Base-by-base conservation (phyloP, 2,888 invertebrate genomes). In the Diadegma fenestrale region DNA sequence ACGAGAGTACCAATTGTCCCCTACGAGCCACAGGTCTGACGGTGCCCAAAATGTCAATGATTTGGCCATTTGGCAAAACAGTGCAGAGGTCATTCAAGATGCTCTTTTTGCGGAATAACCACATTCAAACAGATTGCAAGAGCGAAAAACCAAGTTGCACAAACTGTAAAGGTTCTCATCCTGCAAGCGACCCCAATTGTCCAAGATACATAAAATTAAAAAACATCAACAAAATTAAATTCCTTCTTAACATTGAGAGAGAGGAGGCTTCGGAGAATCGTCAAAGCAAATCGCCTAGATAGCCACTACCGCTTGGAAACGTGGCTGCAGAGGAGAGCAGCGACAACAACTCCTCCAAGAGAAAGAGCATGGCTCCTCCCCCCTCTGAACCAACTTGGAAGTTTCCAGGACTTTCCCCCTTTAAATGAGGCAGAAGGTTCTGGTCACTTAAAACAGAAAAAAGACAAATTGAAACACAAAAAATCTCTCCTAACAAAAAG, bases 31-130 rank as follows among this genome's bases (percentile, higher is more conserved):
- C 54, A 30, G 5, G 22, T 72, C 5, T 72, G 64, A 54, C 2
- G 71, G 12, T 80, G 84, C 19, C 6, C n/a, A 2, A 69, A 66
- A 7, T 84, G 80, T n/a, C 76, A 80, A 30, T 48, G 76, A 30
- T 58, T 71, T 17, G 75, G 68, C 2, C 80, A 84, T 14, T 0
- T 66, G 0, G 19, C 30, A 0, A 73, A 43, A 2, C 72, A 84
- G 1, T 84, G 80, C 12, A 63, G 69, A 37, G 73, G 79, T 6
- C 58, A 22, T 0, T 4, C 12, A 8, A 61, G 80, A 7, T 83
- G 80, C 4, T 45, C 14, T 0, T 8, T 7, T 0, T 82, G 82
- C 7, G 68, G 30, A 0, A 45, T 12, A 10, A 41, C 5, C 80
- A 72, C 22, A 7, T n/a, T 2, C 22, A 30, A 0, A 0, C 0